Conservation (phyloP, 1,140 invertebrate species). For the Cecropterus lyciades region DNA sequence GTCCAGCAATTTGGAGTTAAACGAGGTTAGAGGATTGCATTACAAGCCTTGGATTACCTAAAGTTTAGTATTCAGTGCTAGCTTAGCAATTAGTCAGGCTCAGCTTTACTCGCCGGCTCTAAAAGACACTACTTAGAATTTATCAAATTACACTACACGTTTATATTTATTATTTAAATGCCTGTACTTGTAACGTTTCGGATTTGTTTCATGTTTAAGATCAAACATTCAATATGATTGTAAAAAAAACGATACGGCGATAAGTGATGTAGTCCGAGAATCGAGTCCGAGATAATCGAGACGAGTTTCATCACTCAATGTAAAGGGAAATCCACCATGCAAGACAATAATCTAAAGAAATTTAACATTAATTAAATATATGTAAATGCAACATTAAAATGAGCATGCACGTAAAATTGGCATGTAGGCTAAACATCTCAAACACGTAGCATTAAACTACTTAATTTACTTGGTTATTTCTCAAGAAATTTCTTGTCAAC, state of each 20-base stretch:
- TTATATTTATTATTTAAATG: too few species aligned
- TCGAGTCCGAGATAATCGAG: too few species aligned
- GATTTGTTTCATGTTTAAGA: too few species aligned
- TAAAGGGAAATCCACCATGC: too few species aligned
- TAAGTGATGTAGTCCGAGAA: too few species aligned
- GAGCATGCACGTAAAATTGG: not conserved
- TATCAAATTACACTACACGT: not conserved
- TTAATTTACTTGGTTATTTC: not conserved
- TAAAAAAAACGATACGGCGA: too few species aligned
- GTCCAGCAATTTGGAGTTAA: not conserved
- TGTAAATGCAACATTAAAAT: too few species aligned
- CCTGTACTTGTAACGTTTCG: too few species aligned
- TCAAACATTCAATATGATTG: too few species aligned
- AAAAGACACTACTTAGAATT: not conserved
- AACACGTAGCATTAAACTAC: not conserved
- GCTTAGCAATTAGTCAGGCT: not conserved
- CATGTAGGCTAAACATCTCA: not conserved
- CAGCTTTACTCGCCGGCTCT: not conserved
- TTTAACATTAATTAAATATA: too few species aligned
- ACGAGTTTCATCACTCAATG: too few species aligned
- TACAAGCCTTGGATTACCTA: conserved; percentile 3
- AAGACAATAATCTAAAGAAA: too few species aligned
- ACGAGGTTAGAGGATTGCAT: conserved; percentile 5
- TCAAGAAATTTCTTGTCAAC: conserved; percentile 2
- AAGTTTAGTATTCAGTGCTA: conserved; percentile 2